These are phyloP conservation scores for Enteromius fasciolatus DNA, from an alignment of 2,797 vertebrate species.

Conservation along the genomic window DNA sequence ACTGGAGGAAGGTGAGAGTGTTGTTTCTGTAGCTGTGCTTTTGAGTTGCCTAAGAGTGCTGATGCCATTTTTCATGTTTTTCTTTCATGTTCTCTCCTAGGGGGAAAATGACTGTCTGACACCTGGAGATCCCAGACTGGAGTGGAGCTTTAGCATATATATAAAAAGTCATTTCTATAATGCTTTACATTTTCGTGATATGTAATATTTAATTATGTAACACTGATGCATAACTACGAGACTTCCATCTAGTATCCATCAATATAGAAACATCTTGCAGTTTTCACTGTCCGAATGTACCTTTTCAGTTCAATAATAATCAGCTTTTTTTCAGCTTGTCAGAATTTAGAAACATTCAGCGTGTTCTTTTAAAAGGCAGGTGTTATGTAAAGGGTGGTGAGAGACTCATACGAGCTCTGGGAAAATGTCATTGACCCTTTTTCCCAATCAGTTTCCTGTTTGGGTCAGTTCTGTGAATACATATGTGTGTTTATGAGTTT, in stretches of 20 bases:
- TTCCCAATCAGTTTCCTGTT: slow-evolving; percentile 78
- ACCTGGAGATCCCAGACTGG: slow-evolving; percentile 6
- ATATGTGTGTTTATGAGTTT: slow-evolving; percentile 55
- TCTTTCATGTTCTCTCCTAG: slow-evolving; percentile 57
- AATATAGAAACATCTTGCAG: background rate
- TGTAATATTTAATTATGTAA: background rate
- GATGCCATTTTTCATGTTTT: slow-evolving; percentile 52
- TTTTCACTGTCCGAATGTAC: slow-evolving; percentile 5
- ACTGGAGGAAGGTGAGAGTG: slow-evolving; percentile 44
- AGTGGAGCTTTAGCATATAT: background rate
- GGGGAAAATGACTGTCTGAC: slow-evolving; percentile 10
- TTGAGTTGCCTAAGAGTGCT: slow-evolving; percentile 57
- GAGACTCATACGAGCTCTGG: slow-evolving; percentile 67
- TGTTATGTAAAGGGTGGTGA: slow-evolving; percentile 68
- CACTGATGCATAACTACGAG: background rate
- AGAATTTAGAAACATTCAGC: slow-evolving; percentile 62
- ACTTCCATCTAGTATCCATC: background rate
- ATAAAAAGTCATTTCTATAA: background rate
- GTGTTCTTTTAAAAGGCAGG: slow-evolving; percentile 62
- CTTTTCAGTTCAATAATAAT: slow-evolving; percentile 35
- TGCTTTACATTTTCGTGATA: background rate
- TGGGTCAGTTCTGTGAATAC: slow-evolving; percentile 66
- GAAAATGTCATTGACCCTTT: slow-evolving; percentile 74
- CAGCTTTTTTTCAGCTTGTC: slow-evolving; percentile 46
- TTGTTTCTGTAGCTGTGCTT: slow-evolving; percentile 54